Base-by-base conservation (phyloP, 2,113 vertebrate species). In the Todiramphus saurophagus region DNA sequence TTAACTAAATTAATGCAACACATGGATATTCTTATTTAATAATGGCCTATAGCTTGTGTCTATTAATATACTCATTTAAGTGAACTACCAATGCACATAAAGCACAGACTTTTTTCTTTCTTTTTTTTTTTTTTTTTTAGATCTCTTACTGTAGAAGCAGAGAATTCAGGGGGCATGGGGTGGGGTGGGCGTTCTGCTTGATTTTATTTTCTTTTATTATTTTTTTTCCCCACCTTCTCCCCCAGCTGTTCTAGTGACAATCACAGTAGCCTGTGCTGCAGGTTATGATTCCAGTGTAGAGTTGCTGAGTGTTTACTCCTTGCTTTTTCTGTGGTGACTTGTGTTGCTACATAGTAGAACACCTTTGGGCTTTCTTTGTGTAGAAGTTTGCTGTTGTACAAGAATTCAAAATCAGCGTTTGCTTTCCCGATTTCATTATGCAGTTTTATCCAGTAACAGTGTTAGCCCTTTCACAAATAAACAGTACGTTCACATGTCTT, bases 11-110 rank as follows among this genome's bases (percentile, higher is more conserved):
- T 66, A 82, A 53, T 84, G 56, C 66, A 87, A 43, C 10, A 37
- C 25, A 3, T 35, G 14, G 31, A 18, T 89, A 53, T 67, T 82
- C 48, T 92, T 87, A 79, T 41, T 96, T 91, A 91, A 92, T 78
- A 92, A 82, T 64, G 48, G 39, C 35, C 51, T 95, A 33, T 87
- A 87, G 24, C 31, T 91, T 76, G 24, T 81, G 33, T 55, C 55
- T 79, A 11, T 94, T 89, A 79, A 83, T 79, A 55, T 14, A 69
- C 31, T 82, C 16, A 43, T 60, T 43, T 60, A 89, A 69, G 10
- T 73, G 51, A 83, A 60, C 39, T 53, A 60, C 21, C 46, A 70
- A 28, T 68, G 67, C 5, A 19, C 64, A 13, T 31, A 58, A 95
- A 83, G 30, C 10, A 27, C 35, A 73, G 72, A 35, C 5, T 43